A percentile compares a stretch with the other conserved stretches of the same genome.
Evolutionary conservation across 2,113 vertebrate genomes (phyloP).

Genomic region (Nyctibius bracteatus): DNA sequence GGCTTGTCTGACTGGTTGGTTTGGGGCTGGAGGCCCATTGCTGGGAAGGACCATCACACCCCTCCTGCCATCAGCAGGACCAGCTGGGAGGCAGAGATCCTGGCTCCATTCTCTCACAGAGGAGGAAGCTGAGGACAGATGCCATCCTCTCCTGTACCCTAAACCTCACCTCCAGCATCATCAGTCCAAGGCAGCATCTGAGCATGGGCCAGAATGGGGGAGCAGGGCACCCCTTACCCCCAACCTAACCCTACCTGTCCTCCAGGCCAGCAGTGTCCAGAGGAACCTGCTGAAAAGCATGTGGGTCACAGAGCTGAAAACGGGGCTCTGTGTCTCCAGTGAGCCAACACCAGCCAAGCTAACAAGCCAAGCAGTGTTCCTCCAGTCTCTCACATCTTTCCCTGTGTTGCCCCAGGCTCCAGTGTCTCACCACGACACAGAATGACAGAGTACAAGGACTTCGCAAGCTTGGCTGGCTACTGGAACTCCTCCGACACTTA

Average conservation of each 20-base stretch:
- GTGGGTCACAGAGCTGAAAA: neutral
- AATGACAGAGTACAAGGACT: slow-evolving; percentile 83
- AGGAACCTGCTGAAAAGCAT: neutral
- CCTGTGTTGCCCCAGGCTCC: neutral
- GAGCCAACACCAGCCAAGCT: neutral
- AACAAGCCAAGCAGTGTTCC: neutral
- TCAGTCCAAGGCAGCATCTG: neutral
- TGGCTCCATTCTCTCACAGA: neutral
- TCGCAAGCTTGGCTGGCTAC: slow-evolving; percentile 62
- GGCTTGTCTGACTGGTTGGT: neutral
- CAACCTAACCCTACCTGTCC: neutral
- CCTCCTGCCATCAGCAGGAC: neutral
- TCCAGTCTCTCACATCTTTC: neutral
- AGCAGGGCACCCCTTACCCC: neutral
- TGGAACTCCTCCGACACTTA: slow-evolving; percentile 76
- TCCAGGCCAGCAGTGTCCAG: neutral
- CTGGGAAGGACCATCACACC: neutral
- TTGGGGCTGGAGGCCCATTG: neutral
- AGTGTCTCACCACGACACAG: neutral
- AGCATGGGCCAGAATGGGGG: neutral
- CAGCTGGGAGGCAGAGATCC: neutral
- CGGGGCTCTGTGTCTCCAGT: neutral
- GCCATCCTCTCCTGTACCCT: neutral
- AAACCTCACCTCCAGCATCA: neutral
- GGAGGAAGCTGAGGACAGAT: neutral